Conservation (phyloP, 1,140 invertebrate species). For the Macrobrachium nipponense region DNA sequence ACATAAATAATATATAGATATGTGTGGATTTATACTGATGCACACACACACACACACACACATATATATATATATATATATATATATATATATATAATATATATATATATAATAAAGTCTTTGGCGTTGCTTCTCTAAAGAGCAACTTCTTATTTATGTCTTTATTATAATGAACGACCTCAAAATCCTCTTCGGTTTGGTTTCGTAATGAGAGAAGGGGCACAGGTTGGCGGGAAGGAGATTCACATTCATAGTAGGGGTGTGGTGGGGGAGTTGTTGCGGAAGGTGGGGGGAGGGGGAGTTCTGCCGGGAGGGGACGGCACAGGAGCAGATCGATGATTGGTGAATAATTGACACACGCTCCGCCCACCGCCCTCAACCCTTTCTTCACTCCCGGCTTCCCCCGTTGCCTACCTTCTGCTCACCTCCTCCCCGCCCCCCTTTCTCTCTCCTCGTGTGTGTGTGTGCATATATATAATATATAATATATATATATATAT, state of each 20-base stretch:
- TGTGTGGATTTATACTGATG: no score
- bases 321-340: slow-evolving; percentile 39
- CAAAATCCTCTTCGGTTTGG: not conserved
- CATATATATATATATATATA: no score
- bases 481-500: no score
- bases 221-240: not conserved
- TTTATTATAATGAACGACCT: not conserved
- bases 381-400: not conserved
- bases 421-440: not conserved
- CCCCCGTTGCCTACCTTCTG: not conserved
- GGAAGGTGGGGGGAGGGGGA: not conserved
- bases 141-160: not conserved
- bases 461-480: not conserved
- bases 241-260: not conserved
- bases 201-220: not conserved
- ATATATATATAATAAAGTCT: no score
- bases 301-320: not conserved
- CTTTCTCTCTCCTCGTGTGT: not conserved
- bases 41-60: no score
- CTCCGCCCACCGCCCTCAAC: slow-evolving; percentile 21
- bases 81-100: no score
- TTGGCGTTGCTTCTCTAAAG: not conserved
- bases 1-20: no score
- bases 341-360: slow-evolving; percentile 53
- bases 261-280: not conserved